A percentile compares a stretch with the other conserved stretches of the same genome.
These are phyloP conservation scores for Catharus fuscescens DNA, from an alignment of 2,113 vertebrate species.

Conservation along the genomic window DNA sequence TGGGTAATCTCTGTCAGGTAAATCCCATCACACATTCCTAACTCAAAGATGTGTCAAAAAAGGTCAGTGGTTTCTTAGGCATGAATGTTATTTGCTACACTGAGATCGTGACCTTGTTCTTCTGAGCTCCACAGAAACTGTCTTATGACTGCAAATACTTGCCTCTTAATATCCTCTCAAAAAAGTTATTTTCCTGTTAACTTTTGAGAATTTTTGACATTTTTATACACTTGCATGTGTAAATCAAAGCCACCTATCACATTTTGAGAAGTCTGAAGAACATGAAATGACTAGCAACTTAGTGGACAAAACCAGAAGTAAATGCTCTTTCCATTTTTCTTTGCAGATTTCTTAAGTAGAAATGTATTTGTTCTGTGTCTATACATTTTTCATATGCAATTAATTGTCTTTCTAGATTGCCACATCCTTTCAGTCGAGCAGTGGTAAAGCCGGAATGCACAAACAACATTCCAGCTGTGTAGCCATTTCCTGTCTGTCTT, in stretches of 20 bases:
- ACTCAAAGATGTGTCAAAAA: background rate
- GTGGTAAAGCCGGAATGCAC: background rate
- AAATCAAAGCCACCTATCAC: background rate
- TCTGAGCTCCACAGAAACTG: background rate
- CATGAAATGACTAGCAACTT: background rate
- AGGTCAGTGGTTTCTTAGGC: background rate
- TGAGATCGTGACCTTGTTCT: background rate
- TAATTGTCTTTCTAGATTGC: background rate
- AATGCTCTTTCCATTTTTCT: background rate
- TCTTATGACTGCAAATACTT: background rate
- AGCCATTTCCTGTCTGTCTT: background rate
- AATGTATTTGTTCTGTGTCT: background rate
- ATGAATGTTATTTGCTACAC: background rate
- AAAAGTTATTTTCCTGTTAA: background rate
- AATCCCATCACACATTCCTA: background rate
- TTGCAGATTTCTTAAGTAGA: background rate
- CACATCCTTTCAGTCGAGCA: background rate
- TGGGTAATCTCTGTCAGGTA: background rate
- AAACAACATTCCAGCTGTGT: slow-evolving; percentile 2
- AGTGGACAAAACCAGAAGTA: background rate
- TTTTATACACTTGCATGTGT: background rate
- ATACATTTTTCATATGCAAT: background rate
- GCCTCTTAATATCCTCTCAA: background rate
- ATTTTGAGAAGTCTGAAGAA: background rate
- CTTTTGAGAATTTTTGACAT: background rate